These are phyloP conservation scores for Lanius ludovicianus DNA, from an alignment of 2,113 vertebrate species.

Conservation along the genomic window DNA sequence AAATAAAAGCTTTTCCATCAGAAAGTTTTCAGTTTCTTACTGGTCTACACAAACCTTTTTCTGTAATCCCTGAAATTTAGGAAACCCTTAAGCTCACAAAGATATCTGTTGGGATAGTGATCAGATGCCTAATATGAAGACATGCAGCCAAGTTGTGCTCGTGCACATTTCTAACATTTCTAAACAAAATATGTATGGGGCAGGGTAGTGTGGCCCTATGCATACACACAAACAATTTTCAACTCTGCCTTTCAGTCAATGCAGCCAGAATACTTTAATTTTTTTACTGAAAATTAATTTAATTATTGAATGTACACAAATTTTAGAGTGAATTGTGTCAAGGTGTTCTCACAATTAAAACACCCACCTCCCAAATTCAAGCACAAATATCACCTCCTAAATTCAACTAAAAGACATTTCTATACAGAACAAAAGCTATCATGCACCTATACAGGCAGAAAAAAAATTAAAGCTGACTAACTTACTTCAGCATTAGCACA, in stretches of 20 bases:
- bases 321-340: background rate
- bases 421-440: background rate
- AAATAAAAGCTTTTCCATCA: background rate
- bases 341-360: background rate
- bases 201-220: too few relatives aligned
- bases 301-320: background rate
- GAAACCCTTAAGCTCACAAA: background rate
- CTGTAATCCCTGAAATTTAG: background rate
- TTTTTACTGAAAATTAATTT: background rate
- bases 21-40: background rate
- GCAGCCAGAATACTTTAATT: background rate
- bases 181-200: background rate
- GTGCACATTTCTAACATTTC: background rate
- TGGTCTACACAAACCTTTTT: background rate
- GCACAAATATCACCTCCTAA: background rate
- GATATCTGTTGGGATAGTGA: background rate
- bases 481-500: background rate
- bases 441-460: background rate
- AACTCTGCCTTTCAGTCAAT: background rate
- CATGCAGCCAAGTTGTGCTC: background rate
- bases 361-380: background rate
- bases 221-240: background rate
- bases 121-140: background rate
- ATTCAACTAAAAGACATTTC: background rate
- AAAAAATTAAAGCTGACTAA: background rate